Conservation (phyloP, 1,140 invertebrate genomes). For the Helicoverpa zea region DNA sequence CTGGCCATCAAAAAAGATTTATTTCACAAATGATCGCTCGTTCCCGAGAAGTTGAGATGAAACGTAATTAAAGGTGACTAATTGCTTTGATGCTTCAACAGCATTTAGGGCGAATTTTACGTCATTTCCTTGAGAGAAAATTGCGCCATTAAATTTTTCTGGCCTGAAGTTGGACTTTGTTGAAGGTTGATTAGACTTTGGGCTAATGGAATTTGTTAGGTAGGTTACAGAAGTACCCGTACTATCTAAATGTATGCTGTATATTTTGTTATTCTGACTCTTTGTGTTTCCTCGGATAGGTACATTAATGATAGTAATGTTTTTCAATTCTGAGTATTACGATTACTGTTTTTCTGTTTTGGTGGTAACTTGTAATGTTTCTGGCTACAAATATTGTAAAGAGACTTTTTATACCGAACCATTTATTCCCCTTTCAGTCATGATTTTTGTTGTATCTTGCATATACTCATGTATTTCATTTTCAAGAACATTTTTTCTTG, state of each 20-base stretch:
- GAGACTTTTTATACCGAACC: background rate
- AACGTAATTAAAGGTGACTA: constrained; percentile 42
- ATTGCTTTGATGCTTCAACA: constrained; percentile 31
- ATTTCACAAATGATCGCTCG: constrained; percentile 29
- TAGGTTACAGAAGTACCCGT: background rate
- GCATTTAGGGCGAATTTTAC: constrained; percentile 22
- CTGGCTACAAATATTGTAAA: no score
- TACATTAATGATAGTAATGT: no score
- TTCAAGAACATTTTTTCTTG: no score
- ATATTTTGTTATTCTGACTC: no score
- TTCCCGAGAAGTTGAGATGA: constrained; percentile 17
- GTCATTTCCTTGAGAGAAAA: constrained; percentile 13
- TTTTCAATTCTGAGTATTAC: no score
- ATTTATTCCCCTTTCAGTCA: background rate
- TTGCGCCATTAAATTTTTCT: background rate
- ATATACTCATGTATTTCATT: no score
- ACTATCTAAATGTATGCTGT: background rate
- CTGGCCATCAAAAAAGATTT: constrained; percentile 14
- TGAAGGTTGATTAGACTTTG: constrained; percentile 1
- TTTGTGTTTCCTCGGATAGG: no score
- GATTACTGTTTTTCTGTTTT: no score
- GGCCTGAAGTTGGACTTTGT: background rate
- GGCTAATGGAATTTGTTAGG: constrained; percentile 2
- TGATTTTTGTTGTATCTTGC: no score
- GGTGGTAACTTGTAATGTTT: no score